Evolutionary conservation across 2,888 invertebrate genomes (phyloP).

Genomic region (Muscina levida): DNA sequence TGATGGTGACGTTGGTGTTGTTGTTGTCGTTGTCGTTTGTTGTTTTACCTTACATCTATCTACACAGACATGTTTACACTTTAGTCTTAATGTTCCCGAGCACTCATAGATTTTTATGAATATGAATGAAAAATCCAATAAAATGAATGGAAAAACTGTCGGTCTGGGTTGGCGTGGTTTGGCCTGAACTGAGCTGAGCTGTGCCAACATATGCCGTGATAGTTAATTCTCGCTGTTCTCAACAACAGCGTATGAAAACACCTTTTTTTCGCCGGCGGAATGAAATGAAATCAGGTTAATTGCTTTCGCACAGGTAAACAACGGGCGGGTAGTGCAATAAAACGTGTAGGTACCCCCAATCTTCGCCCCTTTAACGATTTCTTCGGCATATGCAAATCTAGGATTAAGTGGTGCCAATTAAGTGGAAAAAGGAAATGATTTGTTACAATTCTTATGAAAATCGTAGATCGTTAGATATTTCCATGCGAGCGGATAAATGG

Average conservation of each 20-base stretch:
- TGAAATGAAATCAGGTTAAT: constrained; percentile 5
- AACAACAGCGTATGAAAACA: neutral
- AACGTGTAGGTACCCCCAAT: no score
- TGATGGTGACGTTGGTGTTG: neutral
- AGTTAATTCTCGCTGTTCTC: neutral
- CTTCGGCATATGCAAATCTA: neutral
- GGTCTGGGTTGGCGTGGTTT: neutral
- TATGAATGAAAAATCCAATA: neutral
- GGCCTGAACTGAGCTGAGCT: no score
- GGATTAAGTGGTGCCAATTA: neutral
- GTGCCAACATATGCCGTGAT: no score
- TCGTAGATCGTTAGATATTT: no score
- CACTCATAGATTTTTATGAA: neutral
- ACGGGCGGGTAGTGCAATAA: no score
- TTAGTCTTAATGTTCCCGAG: neutral
- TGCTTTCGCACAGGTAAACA: neutral
- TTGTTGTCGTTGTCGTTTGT: neutral
- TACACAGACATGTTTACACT: neutral
- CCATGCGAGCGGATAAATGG: no score
- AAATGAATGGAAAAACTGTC: neutral
- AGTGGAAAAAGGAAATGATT: neutral
- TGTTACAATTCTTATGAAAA: no score
- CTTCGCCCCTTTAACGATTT: neutral
- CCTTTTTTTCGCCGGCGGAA: neutral
- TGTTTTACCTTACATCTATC: neutral